Evolutionary conservation across 1,140 invertebrate species (phyloP), one percentile per base, ranked within the genome.

Genomic region (Drosophila nasuta): DNA sequence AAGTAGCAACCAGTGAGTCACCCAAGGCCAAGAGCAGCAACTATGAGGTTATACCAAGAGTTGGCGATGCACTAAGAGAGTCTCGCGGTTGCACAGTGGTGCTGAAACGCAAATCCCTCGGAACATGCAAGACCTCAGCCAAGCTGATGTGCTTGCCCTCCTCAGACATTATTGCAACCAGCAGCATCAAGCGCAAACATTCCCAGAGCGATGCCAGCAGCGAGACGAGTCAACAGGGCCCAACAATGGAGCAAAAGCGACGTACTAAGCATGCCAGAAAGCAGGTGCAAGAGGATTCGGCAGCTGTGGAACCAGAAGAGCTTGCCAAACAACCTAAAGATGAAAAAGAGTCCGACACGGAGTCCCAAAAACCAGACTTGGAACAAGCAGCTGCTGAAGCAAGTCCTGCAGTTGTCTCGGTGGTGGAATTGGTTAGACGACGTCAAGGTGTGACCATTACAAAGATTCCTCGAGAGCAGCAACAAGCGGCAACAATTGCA

Each of bases 361-460:
- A 25, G 20, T 2, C 1, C 2, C 2, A 52, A 13, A 52, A 15
- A 41, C 3, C 10, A 11, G 46, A 59, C 6, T 6, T 3, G 33
- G 49, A n/a, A 2, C 11, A 64, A 20, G 8, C 15, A 1, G 1
- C 8, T 6, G 7, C 7, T 6, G 33, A 64, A 10, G 5, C 49
- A 5, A 54, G 6, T 35, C 38, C 63, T 11, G 41, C 72, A 0
- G 74, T 89, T 4, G 80, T 78, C n/a, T 82, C 87, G 5, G 78
- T 88, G 3, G 87, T 92, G 60, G 88, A 91, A 30, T 43, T 91
- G 35, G 87, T 91, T 1, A 74, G 74, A 45, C 67, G 82, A 13
- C 85, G 91, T 1, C 83, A 91, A 30, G 87, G 91, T 1, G 91
- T 92, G 4, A 92, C 91, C 15, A 92, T 92, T 30, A 92, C 88